Conservation (phyloP, 2,797 vertebrate genomes). For the Carcharodon carcharias region DNA sequence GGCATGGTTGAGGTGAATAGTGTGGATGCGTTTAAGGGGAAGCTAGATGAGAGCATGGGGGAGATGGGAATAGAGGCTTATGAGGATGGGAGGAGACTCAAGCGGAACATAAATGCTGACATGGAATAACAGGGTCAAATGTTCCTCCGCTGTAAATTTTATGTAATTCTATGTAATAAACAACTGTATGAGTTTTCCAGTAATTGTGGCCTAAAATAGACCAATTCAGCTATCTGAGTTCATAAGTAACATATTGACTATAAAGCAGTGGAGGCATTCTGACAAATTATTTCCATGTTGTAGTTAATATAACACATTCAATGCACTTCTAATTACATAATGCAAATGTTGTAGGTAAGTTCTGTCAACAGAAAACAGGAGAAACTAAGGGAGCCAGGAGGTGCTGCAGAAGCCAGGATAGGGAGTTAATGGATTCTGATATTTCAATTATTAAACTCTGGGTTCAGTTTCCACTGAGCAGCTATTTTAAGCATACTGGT, state of each 20-base stretch:
- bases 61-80: too few relatives aligned
- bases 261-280: neutral
- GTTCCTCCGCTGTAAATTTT: neutral
- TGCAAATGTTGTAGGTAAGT: neutral
- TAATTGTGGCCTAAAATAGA: neutral
- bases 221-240: neutral
- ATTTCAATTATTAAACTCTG: neutral
- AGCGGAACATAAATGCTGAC: too few relatives aligned
- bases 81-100: too few relatives aligned
- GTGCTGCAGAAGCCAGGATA: neutral
- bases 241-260: neutral
- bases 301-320: neutral
- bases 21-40: too few relatives aligned
- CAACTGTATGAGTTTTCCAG: neutral
- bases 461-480: neutral
- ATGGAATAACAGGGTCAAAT: too few relatives aligned
- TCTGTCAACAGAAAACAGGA: neutral
- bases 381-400: neutral
- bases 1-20: too few relatives aligned
- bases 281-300: neutral
- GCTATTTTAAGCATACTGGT: neutral
- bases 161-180: too few relatives aligned
- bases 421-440: neutral
- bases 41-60: too few relatives aligned
- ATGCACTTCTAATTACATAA: neutral